A percentile compares a stretch with the other conserved stretches of the same genome.
Conservation (phyloP, 2,888 invertebrate genomes). For the Parnassius glacialis region DNA sequence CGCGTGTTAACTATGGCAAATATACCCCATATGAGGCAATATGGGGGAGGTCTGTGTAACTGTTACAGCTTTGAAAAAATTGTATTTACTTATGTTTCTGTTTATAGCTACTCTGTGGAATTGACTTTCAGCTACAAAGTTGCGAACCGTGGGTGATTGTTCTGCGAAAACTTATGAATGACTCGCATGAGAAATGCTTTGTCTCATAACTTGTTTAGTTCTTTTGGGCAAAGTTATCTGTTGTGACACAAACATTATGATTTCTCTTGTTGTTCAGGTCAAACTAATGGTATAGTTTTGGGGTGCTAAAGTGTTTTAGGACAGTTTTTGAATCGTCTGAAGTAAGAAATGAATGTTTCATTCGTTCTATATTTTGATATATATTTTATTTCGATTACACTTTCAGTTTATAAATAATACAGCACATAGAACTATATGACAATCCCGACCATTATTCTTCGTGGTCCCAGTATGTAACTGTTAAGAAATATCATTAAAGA, state of each 20-base stretch:
- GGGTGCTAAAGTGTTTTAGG: constrained; percentile 9
- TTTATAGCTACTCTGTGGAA: constrained; percentile 13
- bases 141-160: constrained; percentile 23
- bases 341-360: too few species aligned
- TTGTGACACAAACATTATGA: constrained; percentile 20
- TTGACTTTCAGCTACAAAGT: constrained; percentile 23
- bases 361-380: too few species aligned
- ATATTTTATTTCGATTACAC: too few species aligned
- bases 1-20: too few species aligned
- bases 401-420: too few species aligned
- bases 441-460: too few species aligned
- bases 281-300: constrained; percentile 13
- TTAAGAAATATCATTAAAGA: too few species aligned
- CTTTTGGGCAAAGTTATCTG: constrained; percentile 21
- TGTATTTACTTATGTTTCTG: constrained; percentile 1
- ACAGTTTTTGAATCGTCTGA: background rate
- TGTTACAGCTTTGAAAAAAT: background rate
- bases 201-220: constrained; percentile 26
- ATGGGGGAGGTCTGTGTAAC: too few species aligned
- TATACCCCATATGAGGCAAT: too few species aligned
- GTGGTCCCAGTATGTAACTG: too few species aligned
- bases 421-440: too few species aligned
- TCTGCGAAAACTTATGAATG: constrained; percentile 24
- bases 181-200: constrained; percentile 26
- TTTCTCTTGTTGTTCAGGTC: constrained; percentile 12